Evolutionary conservation across 2,888 invertebrate genomes (phyloP), one percentile per base, ranked within the genome.

Genomic region (Marronus borbonicus): DNA sequence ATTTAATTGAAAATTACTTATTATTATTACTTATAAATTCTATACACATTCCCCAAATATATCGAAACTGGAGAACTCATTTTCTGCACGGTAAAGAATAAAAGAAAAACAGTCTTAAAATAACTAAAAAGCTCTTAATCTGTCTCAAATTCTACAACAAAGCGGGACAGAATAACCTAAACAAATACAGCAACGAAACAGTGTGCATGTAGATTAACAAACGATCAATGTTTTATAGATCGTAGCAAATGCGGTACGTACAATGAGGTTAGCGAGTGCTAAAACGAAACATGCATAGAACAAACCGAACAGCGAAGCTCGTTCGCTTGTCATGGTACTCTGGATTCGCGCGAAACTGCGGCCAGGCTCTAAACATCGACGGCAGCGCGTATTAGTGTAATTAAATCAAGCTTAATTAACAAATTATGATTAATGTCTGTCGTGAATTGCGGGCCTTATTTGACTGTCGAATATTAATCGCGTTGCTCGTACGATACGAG

Each of bases 391-490:
- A 62, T 62, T 62, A 62, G 31, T 58, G 72, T 72, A 72, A 72
- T 72, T 72, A 72, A 72, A 72, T 72, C 72, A 31, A 58, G 58
- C 72, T 72, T 72, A 72, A 72, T 72, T 72, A 72, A 72, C 72
- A 72, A 72, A 72, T 72, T 72, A 72, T 72, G 72, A 72, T 72
- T 72, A 72, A 72, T 72, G 72, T 72, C 58, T 20, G 72, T 20
- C 39, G 58, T 58, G 72, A 72, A 39, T 72, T 36, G 72, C 72
- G n/a, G 58, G 58, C 20, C 72, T 58, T 72, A 72, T 72, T 72
- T 72, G 58, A 58, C 72, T 72, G 72, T 72, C 72, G 72, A 72
- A 72, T 72, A 72, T 72, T 72, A 72, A 72, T 72, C 58, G 72
- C 58, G 72, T 58, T 2, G 44, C 44, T 44, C 8, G 44, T 44